Conservation (phyloP, 2,797 vertebrate species). For the Gymnopithys bicolor region DNA sequence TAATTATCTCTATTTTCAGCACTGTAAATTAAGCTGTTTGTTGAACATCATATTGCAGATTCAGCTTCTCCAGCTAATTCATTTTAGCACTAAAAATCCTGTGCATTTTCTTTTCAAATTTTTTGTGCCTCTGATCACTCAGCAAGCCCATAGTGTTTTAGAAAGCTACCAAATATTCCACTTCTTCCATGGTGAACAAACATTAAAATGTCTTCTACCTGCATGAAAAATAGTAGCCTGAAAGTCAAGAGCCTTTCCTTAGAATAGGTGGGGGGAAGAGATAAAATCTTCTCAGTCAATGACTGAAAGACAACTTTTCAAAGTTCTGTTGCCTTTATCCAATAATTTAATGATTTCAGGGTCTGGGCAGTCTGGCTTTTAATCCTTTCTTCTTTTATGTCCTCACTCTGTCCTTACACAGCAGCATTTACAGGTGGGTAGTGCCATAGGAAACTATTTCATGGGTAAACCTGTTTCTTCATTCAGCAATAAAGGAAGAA, state of each 20-base stretch:
- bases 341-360: not conserved
- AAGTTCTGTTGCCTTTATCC: not conserved
- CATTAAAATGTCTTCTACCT: not conserved
- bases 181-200: not conserved
- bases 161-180: not conserved
- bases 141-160: not conserved
- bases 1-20: not conserved
- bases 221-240: not conserved
- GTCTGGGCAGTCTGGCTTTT: not conserved
- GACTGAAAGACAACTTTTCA: not conserved
- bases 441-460: not conserved
- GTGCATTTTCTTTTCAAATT: not conserved
- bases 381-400: not conserved
- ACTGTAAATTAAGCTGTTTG: not conserved
- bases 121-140: not conserved
- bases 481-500: not conserved
- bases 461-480: not conserved
- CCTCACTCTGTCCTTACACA: not conserved
- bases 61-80: not conserved
- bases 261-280: accelerated
- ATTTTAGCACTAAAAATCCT: not conserved
- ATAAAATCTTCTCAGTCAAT: not conserved
- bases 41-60: not conserved
- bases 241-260: not conserved
- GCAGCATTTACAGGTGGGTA: not conserved